Evolutionary conservation across 1,140 invertebrate species (phyloP), one percentile per base, ranked within the genome.

Genomic region (Rhyacophila brunnea): DNA sequence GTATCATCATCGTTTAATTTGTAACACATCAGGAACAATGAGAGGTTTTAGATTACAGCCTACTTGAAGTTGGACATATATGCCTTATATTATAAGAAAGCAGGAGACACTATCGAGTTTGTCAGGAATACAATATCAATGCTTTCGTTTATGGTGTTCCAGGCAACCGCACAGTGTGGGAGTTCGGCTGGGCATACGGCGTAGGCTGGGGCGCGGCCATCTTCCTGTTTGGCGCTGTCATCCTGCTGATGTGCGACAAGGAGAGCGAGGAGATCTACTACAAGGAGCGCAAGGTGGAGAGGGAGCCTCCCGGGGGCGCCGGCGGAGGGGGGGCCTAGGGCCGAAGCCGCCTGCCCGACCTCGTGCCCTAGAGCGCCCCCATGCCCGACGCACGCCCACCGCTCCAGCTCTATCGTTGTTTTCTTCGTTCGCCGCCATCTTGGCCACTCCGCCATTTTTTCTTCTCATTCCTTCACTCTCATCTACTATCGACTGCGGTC

Each of bases 251-350:
- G 34, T 97, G 95, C 72, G 96, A 99, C 80, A 97, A 97, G 74
- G 96, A 98, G 76, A 95, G 92, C 62, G 95, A 98, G 79, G 95
- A 98, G 77, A 93, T 99, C 68, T 96, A 98, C 79, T 98, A 97
- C 81, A 96, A 98, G 79, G 95, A 98, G 72, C 85, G 90, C 66
- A 93, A 92, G 82, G 76, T 78, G 72, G 74, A 77, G 70, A 67
- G 68, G 59, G 71, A 69, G 53, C 73, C 74, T 61, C 67, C 67
- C 40, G 67, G 69, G 49, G 67, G 68, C 35, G 74, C 74, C 70
- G 73, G 75, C 76, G 67, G 69, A 46, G 67, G 68, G 42, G 74
- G 76, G 69, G 73, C 76, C 76, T 79, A 79, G 76, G 76, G 75
- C 70, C 74, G 74, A 70, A 71, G 70, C 72, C 76, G 76, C 76